Evolutionary conservation across 2,888 invertebrate genomes (phyloP), one percentile per base, ranked within the genome.

Genomic region (Elmis aenea): DNA sequence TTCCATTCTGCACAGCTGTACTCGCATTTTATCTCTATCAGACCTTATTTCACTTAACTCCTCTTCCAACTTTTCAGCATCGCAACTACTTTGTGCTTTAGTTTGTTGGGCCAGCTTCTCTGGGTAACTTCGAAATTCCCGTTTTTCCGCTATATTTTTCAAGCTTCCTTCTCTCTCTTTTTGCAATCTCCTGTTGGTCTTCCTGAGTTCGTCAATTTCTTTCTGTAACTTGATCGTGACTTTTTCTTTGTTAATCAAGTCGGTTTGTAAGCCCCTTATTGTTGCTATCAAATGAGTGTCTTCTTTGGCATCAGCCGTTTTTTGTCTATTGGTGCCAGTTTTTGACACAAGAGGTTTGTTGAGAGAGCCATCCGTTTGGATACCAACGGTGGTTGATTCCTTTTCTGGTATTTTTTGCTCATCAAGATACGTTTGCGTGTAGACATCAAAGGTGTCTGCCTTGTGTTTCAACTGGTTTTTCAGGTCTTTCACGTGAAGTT

Each of bases 201-300:
- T 86, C 54, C 79, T 77, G 36, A 83, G 64, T 43, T 88, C 87
- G 21, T 86, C 85, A 24, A 83, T 70, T 57, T 88, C 88, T 48
- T 83, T 79, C 21, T 82, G 83, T 27, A 87, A 69, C 46, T 83
- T 82, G 18, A 74, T 71, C 42, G 85, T 74, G 2, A 77, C 75
- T 50, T 85, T 82, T 54, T 87, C 86, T 62, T 86, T 86, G 16
- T 77, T 76, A 2, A 79, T 74, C 30, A 87, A 59, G 57, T 88
- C 88, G 0, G 81, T 66, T 59, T 87, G 83, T 57, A 88, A 68
- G 2, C 86, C 86, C 42, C 87, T 77, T 51, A 88, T 84, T 0
- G 87, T 86, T 1, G 86, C 85, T 13, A 87, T 64, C 26, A 88
- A 70, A 68, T 88, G 85, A 16, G 83, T 74, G 49, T 87, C 86